Evolutionary conservation across 2,888 invertebrate species (phyloP).

Genomic region (Neoitamus cyanurus): DNA sequence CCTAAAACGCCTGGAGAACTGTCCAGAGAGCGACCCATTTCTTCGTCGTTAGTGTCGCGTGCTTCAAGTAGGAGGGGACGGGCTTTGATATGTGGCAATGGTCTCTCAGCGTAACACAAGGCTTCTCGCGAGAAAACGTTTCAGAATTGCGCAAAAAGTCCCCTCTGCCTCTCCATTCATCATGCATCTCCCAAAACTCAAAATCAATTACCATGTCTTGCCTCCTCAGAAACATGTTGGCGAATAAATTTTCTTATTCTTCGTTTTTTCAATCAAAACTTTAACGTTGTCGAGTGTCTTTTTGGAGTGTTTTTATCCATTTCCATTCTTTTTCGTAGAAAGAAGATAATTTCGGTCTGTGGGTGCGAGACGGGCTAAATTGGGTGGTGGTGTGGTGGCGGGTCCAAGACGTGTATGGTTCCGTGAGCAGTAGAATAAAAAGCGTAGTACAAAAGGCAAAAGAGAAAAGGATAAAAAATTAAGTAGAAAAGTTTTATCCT

Average conservation of each 20-base stretch:
- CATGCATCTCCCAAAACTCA: slow-evolving; percentile 14
- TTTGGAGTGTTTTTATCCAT: slow-evolving; percentile 30
- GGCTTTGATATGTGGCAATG: neutral
- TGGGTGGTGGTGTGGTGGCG: neutral
- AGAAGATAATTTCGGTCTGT: slow-evolving; percentile 25
- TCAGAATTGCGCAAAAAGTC: neutral
- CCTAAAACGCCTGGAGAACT: neutral
- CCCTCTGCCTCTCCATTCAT: slow-evolving; percentile 1
- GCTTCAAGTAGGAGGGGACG: neutral
- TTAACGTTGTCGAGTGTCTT: slow-evolving; percentile 31
- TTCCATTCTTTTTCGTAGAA: slow-evolving; percentile 24
- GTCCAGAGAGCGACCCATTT: neutral
- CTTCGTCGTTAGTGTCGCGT: neutral
- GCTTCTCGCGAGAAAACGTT: neutral
- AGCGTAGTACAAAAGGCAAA: slow-evolving; percentile 14
- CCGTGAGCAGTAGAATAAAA: neutral
- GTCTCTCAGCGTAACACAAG: neutral
- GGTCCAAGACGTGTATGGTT: slow-evolving; percentile 8
- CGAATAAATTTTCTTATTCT: slow-evolving; percentile 37
- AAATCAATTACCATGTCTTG: slow-evolving; percentile 42
- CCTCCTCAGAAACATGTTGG: slow-evolving; percentile 10
- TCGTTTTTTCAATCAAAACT: slow-evolving; percentile 45
- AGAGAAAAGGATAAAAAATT: slow-evolving; percentile 47
- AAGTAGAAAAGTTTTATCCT: slow-evolving; percentile 47
- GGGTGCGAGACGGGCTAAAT: neutral